These are phyloP conservation scores for Rhabdomys dilectus DNA, from an alignment of 2,113 vertebrate genomes.

Conservation along the genomic window DNA sequence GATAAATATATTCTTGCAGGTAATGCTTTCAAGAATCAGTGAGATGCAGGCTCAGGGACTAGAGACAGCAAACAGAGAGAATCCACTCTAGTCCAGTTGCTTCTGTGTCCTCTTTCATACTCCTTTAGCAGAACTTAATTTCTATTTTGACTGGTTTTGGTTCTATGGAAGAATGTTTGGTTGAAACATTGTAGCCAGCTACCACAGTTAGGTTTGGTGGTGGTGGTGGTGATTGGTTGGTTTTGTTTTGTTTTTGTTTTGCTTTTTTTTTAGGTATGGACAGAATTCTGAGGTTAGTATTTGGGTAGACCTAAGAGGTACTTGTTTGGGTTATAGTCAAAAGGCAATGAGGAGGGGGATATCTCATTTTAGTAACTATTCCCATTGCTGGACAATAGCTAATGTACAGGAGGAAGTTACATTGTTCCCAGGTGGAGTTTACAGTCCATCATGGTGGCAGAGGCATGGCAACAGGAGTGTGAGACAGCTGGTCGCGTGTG, in stretches of 20 bases:
- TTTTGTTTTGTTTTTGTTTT: background rate
- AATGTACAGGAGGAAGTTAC: background rate
- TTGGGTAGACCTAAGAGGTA: background rate
- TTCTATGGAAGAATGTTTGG: too few species aligned
- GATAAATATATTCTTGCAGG: background rate
- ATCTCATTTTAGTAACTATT: background rate
- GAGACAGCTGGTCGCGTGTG: background rate
- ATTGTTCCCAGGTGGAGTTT: background rate
- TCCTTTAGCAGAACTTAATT: background rate
- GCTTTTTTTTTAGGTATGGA: background rate
- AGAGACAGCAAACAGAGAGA: background rate
- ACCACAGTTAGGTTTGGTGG: background rate
- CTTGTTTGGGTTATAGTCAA: background rate
- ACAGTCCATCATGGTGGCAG: background rate
- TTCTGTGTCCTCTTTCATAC: background rate
- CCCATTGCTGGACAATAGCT: background rate
- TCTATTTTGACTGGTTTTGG: background rate
- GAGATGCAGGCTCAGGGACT: background rate
- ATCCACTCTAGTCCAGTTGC: fast-evolving
- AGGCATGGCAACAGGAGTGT: background rate
- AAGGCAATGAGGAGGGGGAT: background rate
- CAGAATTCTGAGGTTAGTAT: background rate
- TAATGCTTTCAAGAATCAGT: background rate
- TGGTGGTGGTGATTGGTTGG: background rate
- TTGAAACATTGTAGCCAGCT: background rate